Percentiles rank a stretch among this genome's conserved stretches.
phyloP scores from a whole-genome alignment of 92 coral and sea anemone species.

The Palythoa heliodiscus region DNA sequence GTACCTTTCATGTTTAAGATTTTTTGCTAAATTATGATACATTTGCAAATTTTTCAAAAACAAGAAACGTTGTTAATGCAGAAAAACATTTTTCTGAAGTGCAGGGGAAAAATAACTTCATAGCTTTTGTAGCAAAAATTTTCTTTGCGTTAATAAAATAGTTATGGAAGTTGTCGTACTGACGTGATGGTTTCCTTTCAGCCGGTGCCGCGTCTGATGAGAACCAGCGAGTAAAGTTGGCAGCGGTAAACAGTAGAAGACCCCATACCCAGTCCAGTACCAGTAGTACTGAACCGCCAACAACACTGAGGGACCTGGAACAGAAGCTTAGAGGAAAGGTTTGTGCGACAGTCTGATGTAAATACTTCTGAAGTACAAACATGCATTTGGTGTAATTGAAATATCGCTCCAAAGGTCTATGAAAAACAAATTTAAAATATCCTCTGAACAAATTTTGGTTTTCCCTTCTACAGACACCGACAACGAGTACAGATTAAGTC shows the following conservation, averaged over 20 bases:
- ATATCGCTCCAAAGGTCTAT: background rate
- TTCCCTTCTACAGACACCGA: too few species aligned
- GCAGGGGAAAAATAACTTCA: background rate
- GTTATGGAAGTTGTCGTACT: background rate
- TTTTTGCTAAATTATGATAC: background rate
- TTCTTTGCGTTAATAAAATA: too few species aligned
- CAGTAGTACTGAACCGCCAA: slow-evolving; percentile 63
- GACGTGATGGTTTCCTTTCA: background rate
- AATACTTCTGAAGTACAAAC: background rate
- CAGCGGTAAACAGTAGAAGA: slow-evolving; percentile 74
- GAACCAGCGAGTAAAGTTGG: slow-evolving; percentile 51
- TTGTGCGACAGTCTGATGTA: too few species aligned
- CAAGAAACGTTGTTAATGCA: too few species aligned
- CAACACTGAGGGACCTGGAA: slow-evolving; percentile 73
- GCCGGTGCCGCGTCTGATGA: slow-evolving; percentile 25
- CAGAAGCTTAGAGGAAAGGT: slow-evolving; percentile 81
- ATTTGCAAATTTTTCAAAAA: background rate
- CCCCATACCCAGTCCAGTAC: slow-evolving; percentile 55
- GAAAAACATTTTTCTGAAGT: background rate
- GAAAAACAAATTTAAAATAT: too few species aligned
- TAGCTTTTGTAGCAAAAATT: too few species aligned
- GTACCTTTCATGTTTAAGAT: background rate
- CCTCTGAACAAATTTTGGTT: too few species aligned
- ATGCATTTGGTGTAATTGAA: background rate
- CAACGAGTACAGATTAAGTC: too few species aligned